Evolutionary conservation across 2,113 vertebrate genomes (phyloP).

Genomic region (Alces alces): DNA sequence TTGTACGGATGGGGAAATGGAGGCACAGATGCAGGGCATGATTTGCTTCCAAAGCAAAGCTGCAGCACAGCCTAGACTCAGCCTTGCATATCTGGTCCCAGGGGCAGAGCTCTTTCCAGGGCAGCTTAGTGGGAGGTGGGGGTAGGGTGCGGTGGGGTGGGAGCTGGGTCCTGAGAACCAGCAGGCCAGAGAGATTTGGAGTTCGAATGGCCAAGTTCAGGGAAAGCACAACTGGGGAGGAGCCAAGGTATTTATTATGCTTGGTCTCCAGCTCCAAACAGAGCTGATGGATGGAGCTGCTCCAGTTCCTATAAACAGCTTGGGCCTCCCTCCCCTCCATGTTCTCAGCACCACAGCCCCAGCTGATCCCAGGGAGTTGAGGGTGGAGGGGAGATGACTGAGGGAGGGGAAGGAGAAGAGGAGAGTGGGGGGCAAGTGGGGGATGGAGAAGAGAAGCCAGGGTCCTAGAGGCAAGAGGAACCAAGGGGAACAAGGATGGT

Average conservation of each 20-base stretch:
- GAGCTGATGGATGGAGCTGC: conserved; percentile 52
- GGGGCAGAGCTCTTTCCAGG: not conserved
- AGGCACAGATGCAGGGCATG: not conserved
- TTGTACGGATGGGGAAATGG: not conserved
- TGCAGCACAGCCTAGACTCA: not conserved
- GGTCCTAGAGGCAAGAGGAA: not conserved
- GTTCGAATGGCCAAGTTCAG: conserved; percentile 62
- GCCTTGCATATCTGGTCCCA: not conserved
- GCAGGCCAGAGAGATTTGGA: conserved; percentile 36
- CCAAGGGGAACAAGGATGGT: not conserved
- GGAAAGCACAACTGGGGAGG: conserved; percentile 59
- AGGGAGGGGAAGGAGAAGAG: not conserved
- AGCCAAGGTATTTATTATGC: conserved; percentile 62
- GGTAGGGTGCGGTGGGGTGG: not conserved
- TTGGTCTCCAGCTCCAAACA: conserved; percentile 53
- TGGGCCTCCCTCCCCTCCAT: not conserved
- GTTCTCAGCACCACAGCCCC: not conserved
- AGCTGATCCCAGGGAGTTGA: conserved; percentile 33
- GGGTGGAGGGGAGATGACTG: not conserved
- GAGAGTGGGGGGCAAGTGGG: rapidly evolving
- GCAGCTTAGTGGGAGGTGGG: not conserved
- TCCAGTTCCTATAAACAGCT: conserved; percentile 73
- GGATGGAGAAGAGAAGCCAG: not conserved
- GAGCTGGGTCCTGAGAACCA: conserved; percentile 66
- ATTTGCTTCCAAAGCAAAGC: not conserved